These are phyloP conservation scores for Stictocephala bisonia DNA, from an alignment of 2,888 invertebrate genomes.

Conservation along the genomic window DNA sequence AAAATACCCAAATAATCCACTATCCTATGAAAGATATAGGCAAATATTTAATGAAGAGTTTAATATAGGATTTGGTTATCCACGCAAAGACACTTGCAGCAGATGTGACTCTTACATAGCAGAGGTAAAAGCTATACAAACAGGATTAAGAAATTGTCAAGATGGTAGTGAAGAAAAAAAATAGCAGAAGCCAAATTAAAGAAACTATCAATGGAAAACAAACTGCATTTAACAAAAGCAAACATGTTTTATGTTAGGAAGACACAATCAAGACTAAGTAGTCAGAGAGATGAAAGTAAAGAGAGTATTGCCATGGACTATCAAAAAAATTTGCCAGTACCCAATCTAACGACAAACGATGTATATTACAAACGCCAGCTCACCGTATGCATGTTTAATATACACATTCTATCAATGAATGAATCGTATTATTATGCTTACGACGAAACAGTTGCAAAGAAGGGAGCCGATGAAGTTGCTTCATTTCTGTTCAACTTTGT, in stretches of 20 bases:
- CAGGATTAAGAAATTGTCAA: neutral
- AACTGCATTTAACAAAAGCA: neutral
- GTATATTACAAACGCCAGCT: slow-evolving; percentile 44
- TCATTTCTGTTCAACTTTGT: slow-evolving; percentile 24
- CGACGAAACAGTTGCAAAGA: slow-evolving; percentile 27
- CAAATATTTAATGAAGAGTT: slow-evolving; percentile 20
- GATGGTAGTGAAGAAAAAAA: neutral
- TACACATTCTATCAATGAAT: slow-evolving; percentile 16
- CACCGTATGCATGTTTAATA: slow-evolving; percentile 8
- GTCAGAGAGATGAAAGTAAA: too few relatives aligned
- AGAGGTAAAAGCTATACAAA: too few relatives aligned
- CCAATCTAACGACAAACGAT: slow-evolving; percentile 41
- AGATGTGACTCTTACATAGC: slow-evolving; percentile 1
- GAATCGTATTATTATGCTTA: slow-evolving; percentile 13
- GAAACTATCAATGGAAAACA: neutral
- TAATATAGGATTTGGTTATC: slow-evolving; percentile 35
- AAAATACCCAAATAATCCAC: neutral
- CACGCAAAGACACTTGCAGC: slow-evolving; percentile 37
- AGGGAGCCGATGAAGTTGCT: slow-evolving; percentile 40
- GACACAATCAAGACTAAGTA: too few relatives aligned
- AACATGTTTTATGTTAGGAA: slow-evolving; percentile 20
- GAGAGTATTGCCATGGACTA: slow-evolving; percentile 36
- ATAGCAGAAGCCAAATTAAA: neutral
- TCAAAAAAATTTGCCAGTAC: slow-evolving; percentile 19
- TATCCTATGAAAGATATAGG: slow-evolving; percentile 34